Evolutionary conservation across 1,140 invertebrate genomes (phyloP).

Genomic region (Mylabris phalerata): DNA sequence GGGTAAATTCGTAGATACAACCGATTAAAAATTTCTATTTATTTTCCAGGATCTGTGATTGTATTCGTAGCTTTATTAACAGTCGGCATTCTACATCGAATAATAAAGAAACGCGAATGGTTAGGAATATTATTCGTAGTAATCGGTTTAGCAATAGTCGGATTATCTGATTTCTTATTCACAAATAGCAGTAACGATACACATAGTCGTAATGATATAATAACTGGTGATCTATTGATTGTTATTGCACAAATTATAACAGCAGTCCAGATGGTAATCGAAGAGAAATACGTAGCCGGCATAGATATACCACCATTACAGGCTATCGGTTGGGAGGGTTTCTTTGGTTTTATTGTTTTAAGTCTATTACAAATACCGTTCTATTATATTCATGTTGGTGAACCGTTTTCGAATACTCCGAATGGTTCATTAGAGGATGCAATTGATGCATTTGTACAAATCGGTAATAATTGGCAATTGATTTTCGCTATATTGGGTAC

Average conservation of each 20-base stretch:
- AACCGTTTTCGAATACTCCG: conserved; percentile 71
- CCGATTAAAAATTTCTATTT: background rate
- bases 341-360: conserved; percentile 80
- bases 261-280: conserved; percentile 89
- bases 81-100: conserved; percentile 74
- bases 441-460: conserved; percentile 76
- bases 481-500: conserved; percentile 65
- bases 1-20: too few species aligned
- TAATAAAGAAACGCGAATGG: conserved; percentile 69
- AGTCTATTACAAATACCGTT: conserved; percentile 71
- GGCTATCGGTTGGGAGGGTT: conserved; percentile 90
- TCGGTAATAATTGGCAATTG: conserved; percentile 60
- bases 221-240: conserved; percentile 89
- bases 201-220: conserved; percentile 66
- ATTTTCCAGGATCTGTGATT: conserved; percentile 61
- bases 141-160: conserved; percentile 74
- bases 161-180: conserved; percentile 66
- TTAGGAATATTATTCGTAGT: conserved; percentile 75
- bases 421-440: conserved; percentile 78
- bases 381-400: conserved; percentile 71
- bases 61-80: conserved; percentile 90
- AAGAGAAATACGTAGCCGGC: conserved; percentile 82
- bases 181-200: conserved; percentile 40
- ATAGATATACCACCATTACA: conserved; percentile 73
- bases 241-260: conserved; percentile 85